These are phyloP conservation scores for Dryas iulia DNA, from an alignment of 1,140 invertebrate species.

Conservation along the genomic window DNA sequence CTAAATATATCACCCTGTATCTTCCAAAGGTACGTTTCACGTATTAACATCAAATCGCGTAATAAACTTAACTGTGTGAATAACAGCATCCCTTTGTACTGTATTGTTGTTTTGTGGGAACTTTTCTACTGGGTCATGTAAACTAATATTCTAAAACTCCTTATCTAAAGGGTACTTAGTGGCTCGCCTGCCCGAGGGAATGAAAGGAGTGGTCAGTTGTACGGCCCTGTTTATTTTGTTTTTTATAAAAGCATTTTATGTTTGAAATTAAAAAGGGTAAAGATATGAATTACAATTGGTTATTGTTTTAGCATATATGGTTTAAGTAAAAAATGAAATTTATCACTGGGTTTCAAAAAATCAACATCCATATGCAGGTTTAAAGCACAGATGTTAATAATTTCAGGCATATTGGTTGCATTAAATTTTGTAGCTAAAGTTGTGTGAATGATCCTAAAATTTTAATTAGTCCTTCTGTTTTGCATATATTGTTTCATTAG, in stretches of 20 bases:
- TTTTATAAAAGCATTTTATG: neutral
- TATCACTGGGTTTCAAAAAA: too few species aligned
- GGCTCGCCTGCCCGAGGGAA: neutral
- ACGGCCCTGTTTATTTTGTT: too few species aligned
- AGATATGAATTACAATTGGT: neutral
- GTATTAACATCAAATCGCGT: slow-evolving; percentile 47
- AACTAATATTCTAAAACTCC: slow-evolving; percentile 44
- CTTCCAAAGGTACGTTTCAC: slow-evolving; percentile 13
- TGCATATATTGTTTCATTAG: too few species aligned
- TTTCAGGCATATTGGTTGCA: neutral
- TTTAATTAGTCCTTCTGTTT: neutral
- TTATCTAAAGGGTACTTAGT: slow-evolving; percentile 51
- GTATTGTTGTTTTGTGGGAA: slow-evolving; percentile 76
- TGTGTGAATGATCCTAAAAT: neutral
- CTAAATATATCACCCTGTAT: slow-evolving; percentile 26
- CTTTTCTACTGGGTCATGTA: slow-evolving; percentile 53
- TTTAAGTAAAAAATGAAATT: neutral
- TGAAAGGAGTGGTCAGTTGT: slow-evolving; percentile 15
- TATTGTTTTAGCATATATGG: neutral
- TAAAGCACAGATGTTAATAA: neutral
- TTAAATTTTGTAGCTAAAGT: neutral
- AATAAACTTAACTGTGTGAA: slow-evolving; percentile 77
- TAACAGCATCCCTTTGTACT: slow-evolving; percentile 75
- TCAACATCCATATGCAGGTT: too few species aligned
- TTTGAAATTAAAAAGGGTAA: neutral